Evolutionary conservation across 1,140 invertebrate species (phyloP), one percentile per base, ranked within the genome.

Genomic region (Chironomus tepperi): DNA sequence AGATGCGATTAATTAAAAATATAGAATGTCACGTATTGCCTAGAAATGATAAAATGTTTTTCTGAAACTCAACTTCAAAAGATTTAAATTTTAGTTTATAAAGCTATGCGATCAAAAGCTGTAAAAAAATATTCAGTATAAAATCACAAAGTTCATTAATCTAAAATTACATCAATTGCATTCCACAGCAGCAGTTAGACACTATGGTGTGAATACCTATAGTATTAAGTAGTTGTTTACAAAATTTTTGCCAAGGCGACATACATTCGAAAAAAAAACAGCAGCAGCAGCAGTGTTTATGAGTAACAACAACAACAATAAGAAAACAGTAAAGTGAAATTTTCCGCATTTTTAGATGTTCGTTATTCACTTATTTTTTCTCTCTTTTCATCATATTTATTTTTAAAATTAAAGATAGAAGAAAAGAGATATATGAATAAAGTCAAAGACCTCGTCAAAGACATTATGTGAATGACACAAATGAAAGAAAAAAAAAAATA

Each of bases 241-340:
- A 57, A 57, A 57, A 57, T 57, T 57, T n/a, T 57, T n/a, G 47
- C 47, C 47, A 57, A 57, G n/a, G n/a, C 47, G 47, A 57, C 47
- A 57, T n/a, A 57, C 47, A 57, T 57, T 57, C n/a, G 47, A 57
- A n/a, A 57, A 57, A 57, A 57, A 5, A 57, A 1, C 8, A 15
- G 12, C n/a, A 15, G 12, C 47, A 57, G 47, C 12, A 15, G 12
- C 47, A 57, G 47, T 15, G 9, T 10, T 47, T 47, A n/a, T n/a
- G 47, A 57, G 12, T 57, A 57, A 57, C 8, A 57, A 12, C 47
- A 57, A 57, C 47, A 57, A n/a, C 47, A 57, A 57, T 15, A 57
- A 57, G 5, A 34, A 34, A 57, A 57, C n/a, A n/a, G 47, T 57
- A 57, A 57, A 57, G 47, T 57, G 47, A 57, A 57, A 57, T 57